Evolutionary conservation across 2,113 vertebrate genomes (phyloP).

Genomic region (Sardina pilchardus): DNA sequence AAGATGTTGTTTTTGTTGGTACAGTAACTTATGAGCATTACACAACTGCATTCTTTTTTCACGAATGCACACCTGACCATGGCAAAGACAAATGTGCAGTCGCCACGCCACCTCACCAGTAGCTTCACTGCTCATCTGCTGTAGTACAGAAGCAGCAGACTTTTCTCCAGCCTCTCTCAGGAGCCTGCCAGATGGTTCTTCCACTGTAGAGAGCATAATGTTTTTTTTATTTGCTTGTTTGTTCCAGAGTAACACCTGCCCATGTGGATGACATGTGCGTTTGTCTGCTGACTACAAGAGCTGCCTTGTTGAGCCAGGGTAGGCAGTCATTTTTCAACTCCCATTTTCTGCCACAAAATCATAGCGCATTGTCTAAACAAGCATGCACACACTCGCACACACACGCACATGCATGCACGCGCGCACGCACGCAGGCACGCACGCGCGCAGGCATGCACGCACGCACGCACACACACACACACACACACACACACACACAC

Average conservation of each 20-base stretch:
- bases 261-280: not conserved
- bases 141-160: not conserved
- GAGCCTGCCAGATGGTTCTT: not conserved
- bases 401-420: not conserved
- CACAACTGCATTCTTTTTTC: not conserved
- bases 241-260: constrained; percentile 21
- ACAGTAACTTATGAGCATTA: not conserved
- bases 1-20: too few relatives aligned
- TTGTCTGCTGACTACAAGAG: constrained; percentile 10
- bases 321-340: not conserved
- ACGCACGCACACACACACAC: too few relatives aligned
- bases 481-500: too few relatives aligned
- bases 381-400: not conserved
- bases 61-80: not conserved
- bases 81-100: not conserved
- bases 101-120: not conserved
- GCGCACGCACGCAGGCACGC: too few relatives aligned
- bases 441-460: too few relatives aligned
- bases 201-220: not conserved
- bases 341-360: not conserved
- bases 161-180: not conserved
- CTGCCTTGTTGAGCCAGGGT: not conserved
- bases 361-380: not conserved
- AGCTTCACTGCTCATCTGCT: not conserved
- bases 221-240: constrained; percentile 2